Base-by-base conservation (phyloP, 2,113 vertebrate species). In the Symphodus melops region DNA sequence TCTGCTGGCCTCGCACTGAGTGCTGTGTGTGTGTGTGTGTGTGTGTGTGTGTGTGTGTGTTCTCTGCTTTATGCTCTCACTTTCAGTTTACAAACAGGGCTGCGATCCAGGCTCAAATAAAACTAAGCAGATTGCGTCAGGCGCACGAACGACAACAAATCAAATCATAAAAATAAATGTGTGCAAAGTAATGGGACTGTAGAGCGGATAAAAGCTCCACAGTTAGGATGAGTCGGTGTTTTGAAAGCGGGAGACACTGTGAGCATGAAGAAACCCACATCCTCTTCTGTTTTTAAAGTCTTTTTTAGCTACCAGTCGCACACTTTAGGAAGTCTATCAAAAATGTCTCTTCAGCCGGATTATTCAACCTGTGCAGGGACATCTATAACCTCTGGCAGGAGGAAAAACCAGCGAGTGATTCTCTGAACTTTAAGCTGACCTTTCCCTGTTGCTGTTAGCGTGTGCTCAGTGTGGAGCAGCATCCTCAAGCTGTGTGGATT, bases 81-180 rank as follows among this genome's bases (percentile, higher is more conserved):
- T 73, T 17, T 4, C 48, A 68, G 56, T 83, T 76, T 77, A 78
- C 72, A 68, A 72, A 86, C 67, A 76, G 51, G 69, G 77, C 82
- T 11, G 20, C 14, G 64, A 10, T 81, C 76, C 79, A 85, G 79
- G 72, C 74, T 42, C 81, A 72, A 72, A 82, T 65, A 72, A 81
- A 82, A 82, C 70, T 63, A 80, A 81, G 59, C 85, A 76, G 64
- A 75, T 54, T 16, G 37, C 11, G 28, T 73, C 68, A 60, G 71
- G 51, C 36, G 5, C 0, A 33, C 68, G 84, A 75, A 79, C 67
- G 21, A 11, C 60, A 48, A 58, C 46, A 65, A 83, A 82, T 61
- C 72, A 72, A 77, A 66, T 17, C 14, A 70, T 44, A 58, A 44
- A 60, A 84, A 86, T 82, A 83, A 91, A 88, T 79, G 75, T 0